Evolutionary conservation across 2,888 invertebrate genomes (phyloP), one percentile per base, ranked within the genome.

Genomic region (Electrophaes corylata): DNA sequence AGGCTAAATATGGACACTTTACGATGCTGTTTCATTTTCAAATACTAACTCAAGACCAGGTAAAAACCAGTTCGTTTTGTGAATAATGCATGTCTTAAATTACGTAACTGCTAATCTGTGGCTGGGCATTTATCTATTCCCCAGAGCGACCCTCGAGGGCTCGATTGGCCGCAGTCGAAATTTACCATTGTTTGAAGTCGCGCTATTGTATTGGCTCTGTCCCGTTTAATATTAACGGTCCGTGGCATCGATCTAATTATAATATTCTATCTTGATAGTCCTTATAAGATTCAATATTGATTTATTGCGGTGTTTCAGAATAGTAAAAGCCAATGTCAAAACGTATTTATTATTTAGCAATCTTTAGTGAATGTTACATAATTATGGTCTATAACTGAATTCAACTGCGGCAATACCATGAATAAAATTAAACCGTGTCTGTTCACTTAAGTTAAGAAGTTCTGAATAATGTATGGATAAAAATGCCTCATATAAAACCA

Each of bases 91-190:
- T 12, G 31, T 56, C 61, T 68, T 50, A 62, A 68, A 66, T 70
- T 67, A 58, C 57, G 60, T 29, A 60, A 61, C 66, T 72, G 80
- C 82, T 80, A 78, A 74, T 84, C 72, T 74, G 72, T 69, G 73
- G 71, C 64, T 58, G 70, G 68, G 62, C 81, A 84, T 86, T 80
- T 80, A 83, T 86, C 76, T 78, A 71, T 16, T 70, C 64, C 65
- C 66, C 59, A 66, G 73, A 73, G 71, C 65, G 49, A 67, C 67
- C 73, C 60, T 67, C 50, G 59, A 63, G 49, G 63, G 66, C 41
- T 67, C 64, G 62, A 70, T 71, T 65, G 58, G 44, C 26, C 43
- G 56, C 48, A 41, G 40, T 62, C 60, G 39, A 53, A 57, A 59
- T 54, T 58, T 60, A 56, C 55, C 49, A 65, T 65, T 68, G 69